Evolutionary conservation across 64 coral and sea anemone genomes (phyloP).

Genomic region (Acropora yongei): DNA sequence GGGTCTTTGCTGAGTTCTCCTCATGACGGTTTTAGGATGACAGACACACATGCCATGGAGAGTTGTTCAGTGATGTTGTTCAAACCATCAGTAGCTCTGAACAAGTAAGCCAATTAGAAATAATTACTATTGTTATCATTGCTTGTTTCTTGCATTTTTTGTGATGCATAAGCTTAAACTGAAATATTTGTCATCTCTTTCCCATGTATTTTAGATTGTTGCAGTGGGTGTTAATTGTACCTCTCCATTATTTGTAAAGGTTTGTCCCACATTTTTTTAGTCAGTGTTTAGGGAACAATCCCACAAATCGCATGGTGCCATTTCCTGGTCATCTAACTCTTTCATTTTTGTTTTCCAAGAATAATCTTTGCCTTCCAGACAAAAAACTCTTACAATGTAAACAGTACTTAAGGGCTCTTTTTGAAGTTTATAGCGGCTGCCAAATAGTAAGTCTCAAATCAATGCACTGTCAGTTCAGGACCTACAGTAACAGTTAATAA

Average conservation of each 20-base stretch:
- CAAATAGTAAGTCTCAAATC: too few relatives aligned
- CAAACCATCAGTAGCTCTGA: constrained; percentile 23
- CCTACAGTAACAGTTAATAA: too few relatives aligned
- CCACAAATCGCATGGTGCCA: too few relatives aligned
- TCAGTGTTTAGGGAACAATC: too few relatives aligned
- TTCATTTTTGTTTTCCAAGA: too few relatives aligned
- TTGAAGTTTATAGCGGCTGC: too few relatives aligned
- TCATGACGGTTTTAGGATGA: constrained; percentile 42
- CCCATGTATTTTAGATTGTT: constrained; percentile 47
- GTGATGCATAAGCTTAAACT: not conserved
- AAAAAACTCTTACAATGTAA: too few relatives aligned
- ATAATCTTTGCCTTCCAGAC: too few relatives aligned
- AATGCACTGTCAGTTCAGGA: too few relatives aligned
- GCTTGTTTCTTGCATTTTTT: not conserved
- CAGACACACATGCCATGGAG: constrained; percentile 64
- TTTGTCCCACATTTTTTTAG: constrained; percentile 1
- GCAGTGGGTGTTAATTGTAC: constrained; percentile 87
- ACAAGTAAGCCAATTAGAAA: constrained; percentile 44
- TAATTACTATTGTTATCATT: not conserved
- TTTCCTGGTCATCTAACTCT: too few relatives aligned
- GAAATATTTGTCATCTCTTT: not conserved
- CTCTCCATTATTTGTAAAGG: constrained; percentile 70
- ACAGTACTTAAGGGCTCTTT: too few relatives aligned
- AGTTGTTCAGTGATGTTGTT: constrained; percentile 43
- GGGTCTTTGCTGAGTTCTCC: not conserved